phyloP scores from a whole-genome alignment of 2,113 vertebrate species.

The Ctenodactylus gundi region DNA sequence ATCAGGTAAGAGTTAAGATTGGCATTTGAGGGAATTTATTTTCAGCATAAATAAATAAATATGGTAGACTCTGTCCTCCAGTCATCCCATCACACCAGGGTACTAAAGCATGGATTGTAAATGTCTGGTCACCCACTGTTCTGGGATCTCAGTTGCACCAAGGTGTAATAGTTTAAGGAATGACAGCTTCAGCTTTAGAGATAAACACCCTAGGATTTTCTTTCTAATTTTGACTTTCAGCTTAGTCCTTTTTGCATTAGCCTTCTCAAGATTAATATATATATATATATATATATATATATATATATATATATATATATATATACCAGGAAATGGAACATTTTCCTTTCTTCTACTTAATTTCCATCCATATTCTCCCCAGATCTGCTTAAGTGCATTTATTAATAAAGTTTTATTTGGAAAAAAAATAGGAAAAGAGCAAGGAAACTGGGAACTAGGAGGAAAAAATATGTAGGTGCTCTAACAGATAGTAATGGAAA shows the following conservation, averaged over 20 bases:
- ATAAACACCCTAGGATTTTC: neutral
- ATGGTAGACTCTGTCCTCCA: neutral
- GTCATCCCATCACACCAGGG: neutral
- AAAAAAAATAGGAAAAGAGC: neutral
- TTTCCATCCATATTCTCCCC: neutral
- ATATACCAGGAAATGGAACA: too few relatives aligned
- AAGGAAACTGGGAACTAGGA: neutral
- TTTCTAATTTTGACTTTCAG: neutral
- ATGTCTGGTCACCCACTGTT: neutral
- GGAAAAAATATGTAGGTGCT: neutral
- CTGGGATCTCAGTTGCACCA: neutral
- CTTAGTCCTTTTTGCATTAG: neutral
- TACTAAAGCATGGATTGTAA: neutral
- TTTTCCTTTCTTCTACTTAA: neutral
- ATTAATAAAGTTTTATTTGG: neutral
- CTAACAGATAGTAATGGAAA: neutral
- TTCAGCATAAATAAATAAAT: neutral
- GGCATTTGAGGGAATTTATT: neutral
- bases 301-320: too few relatives aligned
- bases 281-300: too few relatives aligned
- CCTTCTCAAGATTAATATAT: neutral
- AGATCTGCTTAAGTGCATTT: neutral
- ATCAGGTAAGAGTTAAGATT: neutral
- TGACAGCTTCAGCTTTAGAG: constrained; percentile 9
- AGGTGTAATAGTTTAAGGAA: constrained; percentile 17